Base-by-base conservation (phyloP, 1,140 invertebrate genomes). In the Brachionus asplanchnoidis region DNA sequence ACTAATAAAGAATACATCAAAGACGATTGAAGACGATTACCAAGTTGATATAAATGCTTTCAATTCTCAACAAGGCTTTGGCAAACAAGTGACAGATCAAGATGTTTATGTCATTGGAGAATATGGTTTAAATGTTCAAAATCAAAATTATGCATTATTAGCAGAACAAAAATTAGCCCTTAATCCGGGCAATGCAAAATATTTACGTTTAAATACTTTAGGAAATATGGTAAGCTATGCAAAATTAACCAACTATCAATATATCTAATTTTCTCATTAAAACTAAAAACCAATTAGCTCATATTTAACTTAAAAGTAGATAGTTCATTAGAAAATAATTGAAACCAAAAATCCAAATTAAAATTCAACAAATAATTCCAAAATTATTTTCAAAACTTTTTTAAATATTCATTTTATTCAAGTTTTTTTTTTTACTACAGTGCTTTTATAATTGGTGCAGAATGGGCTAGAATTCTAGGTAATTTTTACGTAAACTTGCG, bases 11-110 rank as follows among this genome's bases (percentile, higher is more conserved):
- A 82, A 94, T 95, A 40, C 95, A 20, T 36, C 95, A 28, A 93
- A 93, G 53, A 97, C 95, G 95, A 86, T 91, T 11, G 95, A 96
- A 89, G 95, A 98, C 90, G 96, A 98, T 90, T 96, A 95, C 89
- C 96, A 98, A 91, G 94, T 96, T 88, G 97, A 97, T 42, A 44
- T 42, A 23, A 36, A 17, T 17, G 12, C 14, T 40, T 42, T 40
- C 14, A 73, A 73, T 17, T 20, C 8, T 73, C 68, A 73, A 42
- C 68, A 73, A 42, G 36, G 17, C 6, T 20, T 11, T 1, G 5
- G 32, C 0, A 36, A 46, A 73, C 14, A n/a, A 40, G 36, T 1
- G 5, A n/a, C 44, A 28, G 84, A 78, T 9, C 85, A 82, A 68
- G 86, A 84, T 28, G 80, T 60, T 80, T 26, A 44, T 84, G 17